These are phyloP conservation scores for Periphyllus acericola DNA, from an alignment of 2,888 invertebrate genomes.

Conservation along the genomic window DNA sequence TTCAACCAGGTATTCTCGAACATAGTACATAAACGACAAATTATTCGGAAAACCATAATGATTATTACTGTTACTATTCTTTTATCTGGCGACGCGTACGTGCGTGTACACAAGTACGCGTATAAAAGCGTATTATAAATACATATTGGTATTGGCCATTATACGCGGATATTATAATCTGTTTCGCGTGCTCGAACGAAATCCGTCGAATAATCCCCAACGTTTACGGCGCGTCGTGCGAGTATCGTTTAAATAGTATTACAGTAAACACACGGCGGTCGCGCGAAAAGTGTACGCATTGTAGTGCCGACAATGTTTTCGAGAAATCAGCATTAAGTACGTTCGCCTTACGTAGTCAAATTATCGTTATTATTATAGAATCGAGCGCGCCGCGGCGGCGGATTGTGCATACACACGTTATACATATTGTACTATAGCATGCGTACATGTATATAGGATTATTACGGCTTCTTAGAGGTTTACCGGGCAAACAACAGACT, in stretches of 20 bases:
- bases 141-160: neutral
- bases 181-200: neutral
- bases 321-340: constrained; percentile 22
- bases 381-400: neutral
- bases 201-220: neutral
- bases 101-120: neutral
- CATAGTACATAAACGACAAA: neutral
- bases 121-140: neutral
- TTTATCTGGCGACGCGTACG: no score
- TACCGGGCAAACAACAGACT: constrained; percentile 37
- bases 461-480: constrained; percentile 51
- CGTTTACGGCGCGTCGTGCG: neutral
- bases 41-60: neutral
- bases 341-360: constrained; percentile 25
- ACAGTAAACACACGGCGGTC: no score
- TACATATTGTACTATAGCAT: no score
- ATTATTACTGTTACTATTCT: no score
- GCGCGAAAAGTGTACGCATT: neutral
- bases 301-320: neutral
- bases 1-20: neutral
- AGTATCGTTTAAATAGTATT: no score
- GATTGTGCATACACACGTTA: no score
- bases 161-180: neutral
- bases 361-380: constrained; percentile 10
- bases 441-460: neutral